These are phyloP conservation scores for Sarcophaga carnaria DNA, from an alignment of 2,888 invertebrate species.

Conservation along the genomic window DNA sequence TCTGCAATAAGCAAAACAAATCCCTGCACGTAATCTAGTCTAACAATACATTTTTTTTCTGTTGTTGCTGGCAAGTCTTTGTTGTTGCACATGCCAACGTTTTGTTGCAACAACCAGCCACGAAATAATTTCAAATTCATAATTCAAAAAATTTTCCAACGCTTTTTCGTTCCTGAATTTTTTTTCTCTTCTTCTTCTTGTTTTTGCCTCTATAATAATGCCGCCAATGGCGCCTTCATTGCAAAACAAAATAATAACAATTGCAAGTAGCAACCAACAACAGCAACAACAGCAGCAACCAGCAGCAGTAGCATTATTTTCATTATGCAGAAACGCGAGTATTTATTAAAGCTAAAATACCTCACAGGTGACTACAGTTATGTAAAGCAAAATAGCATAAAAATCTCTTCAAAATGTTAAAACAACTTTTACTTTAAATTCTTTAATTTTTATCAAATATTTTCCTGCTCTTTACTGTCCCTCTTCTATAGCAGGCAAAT, in stretches of 20 bases:
- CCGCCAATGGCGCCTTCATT: conserved; percentile 65
- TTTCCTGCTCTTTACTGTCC: neutral
- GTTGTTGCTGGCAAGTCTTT: conserved; percentile 52
- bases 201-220: conserved; percentile 20
- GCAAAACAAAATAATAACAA: conserved; percentile 19
- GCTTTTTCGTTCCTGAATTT: conserved; percentile 21
- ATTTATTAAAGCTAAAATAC: conserved; percentile 62
- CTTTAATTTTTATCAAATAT: neutral
- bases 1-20: conserved; percentile 65
- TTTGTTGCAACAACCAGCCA: conserved; percentile 28
- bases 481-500: neutral
- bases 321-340: conserved; percentile 67
- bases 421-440: neutral
- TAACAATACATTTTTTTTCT: conserved; percentile 78
- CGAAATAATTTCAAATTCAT: conserved; percentile 62
- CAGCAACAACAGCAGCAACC: conserved; percentile 19
- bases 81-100: conserved; percentile 1
- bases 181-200: too few relatives aligned
- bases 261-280: neutral
- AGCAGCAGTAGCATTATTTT: conserved; percentile 46
- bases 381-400: conserved; percentile 15
- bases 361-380: conserved; percentile 22
- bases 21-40: conserved; percentile 78
- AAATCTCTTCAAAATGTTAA: neutral
- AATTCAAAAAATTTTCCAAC: conserved; percentile 62